A percentile compares a stretch with the other conserved stretches of the same genome.
These are phyloP conservation scores for Plumapathes pennacea DNA, from an alignment of 92 coral and sea anemone species.

Conservation along the genomic window DNA sequence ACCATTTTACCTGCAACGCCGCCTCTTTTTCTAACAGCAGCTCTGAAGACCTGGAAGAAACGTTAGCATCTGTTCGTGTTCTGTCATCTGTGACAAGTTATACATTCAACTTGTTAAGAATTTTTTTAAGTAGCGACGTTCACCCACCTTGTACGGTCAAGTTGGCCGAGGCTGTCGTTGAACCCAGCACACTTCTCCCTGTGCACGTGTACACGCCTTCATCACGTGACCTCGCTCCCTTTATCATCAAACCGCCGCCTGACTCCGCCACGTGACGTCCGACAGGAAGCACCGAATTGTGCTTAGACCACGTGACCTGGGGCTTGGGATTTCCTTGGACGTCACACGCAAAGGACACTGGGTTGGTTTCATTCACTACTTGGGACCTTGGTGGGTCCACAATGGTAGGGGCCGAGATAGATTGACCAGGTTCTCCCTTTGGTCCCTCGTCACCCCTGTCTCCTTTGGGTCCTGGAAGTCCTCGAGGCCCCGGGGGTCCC, in stretches of 20 bases:
- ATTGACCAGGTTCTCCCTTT: constrained; percentile 57
- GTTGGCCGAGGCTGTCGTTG: constrained; percentile 18
- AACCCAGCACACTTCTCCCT: constrained; percentile 44
- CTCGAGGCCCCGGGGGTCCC: constrained; percentile 23
- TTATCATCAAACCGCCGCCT: constrained; percentile 39
- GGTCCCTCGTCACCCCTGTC: constrained; percentile 61
- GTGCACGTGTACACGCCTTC: constrained; percentile 47
- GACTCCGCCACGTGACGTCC: constrained; percentile 13
- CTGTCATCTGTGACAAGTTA: too few relatives aligned
- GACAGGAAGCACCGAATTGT: constrained; percentile 3
- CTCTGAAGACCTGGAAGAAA: too few relatives aligned
- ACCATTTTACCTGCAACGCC: neutral
- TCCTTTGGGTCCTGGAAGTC: constrained; percentile 58
- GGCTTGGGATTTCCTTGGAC: constrained; percentile 61
- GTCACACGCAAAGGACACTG: constrained; percentile 42
- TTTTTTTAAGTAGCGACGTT: neutral
- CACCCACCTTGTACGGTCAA: constrained; percentile 52
- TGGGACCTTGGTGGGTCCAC: constrained; percentile 24
- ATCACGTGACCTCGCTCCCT: constrained; percentile 24
- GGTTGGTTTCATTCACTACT: constrained; percentile 26
- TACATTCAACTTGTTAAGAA: too few relatives aligned
- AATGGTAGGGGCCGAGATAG: constrained; percentile 54
- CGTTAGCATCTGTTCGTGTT: too few relatives aligned
- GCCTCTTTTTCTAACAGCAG: too few relatives aligned
- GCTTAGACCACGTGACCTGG: constrained; percentile 49